Conservation (phyloP, 2,888 invertebrate species). For the Melanostoma scalare region DNA sequence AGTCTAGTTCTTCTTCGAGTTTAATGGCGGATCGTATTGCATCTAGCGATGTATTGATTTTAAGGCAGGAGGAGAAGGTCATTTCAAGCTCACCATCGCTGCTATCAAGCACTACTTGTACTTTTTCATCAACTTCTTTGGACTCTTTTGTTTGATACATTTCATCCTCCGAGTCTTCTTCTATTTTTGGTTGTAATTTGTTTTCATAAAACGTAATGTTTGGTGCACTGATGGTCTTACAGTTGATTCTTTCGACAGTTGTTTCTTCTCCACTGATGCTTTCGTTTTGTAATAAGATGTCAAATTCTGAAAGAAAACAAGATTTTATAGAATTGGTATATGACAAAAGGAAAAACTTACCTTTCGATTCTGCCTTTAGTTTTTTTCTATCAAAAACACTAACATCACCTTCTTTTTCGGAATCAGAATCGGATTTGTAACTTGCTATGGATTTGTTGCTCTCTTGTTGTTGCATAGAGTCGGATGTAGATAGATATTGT, state of each 20-base stretch:
- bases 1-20: slow-evolving; percentile 77
- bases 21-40: slow-evolving; percentile 76
- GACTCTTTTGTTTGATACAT: background rate
- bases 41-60: slow-evolving; percentile 75
- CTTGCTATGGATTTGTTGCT: slow-evolving; percentile 40
- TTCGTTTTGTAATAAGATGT: slow-evolving; percentile 71
- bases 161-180: background rate
- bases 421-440: slow-evolving; percentile 75
- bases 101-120: slow-evolving; percentile 52
- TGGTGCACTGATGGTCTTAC: slow-evolving; percentile 74
- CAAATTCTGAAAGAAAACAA: slow-evolving; percentile 75
- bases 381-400: slow-evolving; percentile 60
- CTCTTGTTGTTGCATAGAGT: slow-evolving; percentile 44
- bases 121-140: slow-evolving; percentile 9
- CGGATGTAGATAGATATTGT: slow-evolving; percentile 76
- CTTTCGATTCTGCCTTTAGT: slow-evolving; percentile 68
- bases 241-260: slow-evolving; percentile 72
- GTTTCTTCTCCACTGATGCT: slow-evolving; percentile 27
- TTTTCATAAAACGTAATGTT: slow-evolving; percentile 27
- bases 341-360: slow-evolving; percentile 39
- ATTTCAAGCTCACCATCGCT: slow-evolving; percentile 47
- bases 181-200: slow-evolving; percentile 6
- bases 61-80: background rate
- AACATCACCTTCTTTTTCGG: slow-evolving; percentile 67
- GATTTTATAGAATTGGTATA: background rate